Evolutionary conservation across 2,113 vertebrate species (phyloP).

Genomic region (Psilopsiagon aymara): DNA sequence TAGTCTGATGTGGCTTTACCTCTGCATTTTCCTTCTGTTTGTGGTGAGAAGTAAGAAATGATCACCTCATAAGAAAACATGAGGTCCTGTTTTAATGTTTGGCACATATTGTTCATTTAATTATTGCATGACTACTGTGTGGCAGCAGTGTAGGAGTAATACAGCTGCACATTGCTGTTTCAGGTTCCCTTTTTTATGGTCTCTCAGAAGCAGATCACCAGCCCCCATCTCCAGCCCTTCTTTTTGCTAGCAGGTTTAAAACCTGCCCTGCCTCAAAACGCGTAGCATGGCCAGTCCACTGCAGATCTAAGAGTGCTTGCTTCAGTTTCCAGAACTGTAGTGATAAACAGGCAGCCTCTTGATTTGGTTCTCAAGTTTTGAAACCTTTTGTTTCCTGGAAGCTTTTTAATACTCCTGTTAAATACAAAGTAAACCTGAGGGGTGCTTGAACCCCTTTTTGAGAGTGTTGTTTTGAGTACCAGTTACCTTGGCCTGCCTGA

Average conservation of each 20-base stretch:
- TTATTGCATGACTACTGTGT: background rate
- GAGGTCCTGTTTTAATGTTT: background rate
- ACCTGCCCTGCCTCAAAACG: rapidly evolving
- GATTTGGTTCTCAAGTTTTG: background rate
- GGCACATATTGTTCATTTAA: background rate
- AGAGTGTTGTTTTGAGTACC: background rate
- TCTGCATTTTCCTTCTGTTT: background rate
- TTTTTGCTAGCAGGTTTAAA: background rate
- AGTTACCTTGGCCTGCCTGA: background rate
- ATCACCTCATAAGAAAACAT: background rate
- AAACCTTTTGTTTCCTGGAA: background rate
- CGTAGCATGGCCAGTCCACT: background rate
- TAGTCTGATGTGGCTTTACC: background rate
- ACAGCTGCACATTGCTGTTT: background rate
- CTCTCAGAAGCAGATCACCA: background rate
- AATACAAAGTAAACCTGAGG: background rate
- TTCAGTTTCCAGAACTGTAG: background rate
- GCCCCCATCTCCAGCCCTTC: background rate
- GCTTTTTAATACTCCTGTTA: background rate
- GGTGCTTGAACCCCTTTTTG: background rate
- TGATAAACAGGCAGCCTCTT: background rate
- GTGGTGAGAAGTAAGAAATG: background rate
- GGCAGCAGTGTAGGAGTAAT: background rate
- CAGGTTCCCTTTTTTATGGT: background rate
- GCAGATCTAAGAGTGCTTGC: background rate